Conservation (phyloP, 2,797 vertebrate species). For the Tapera naevia region DNA sequence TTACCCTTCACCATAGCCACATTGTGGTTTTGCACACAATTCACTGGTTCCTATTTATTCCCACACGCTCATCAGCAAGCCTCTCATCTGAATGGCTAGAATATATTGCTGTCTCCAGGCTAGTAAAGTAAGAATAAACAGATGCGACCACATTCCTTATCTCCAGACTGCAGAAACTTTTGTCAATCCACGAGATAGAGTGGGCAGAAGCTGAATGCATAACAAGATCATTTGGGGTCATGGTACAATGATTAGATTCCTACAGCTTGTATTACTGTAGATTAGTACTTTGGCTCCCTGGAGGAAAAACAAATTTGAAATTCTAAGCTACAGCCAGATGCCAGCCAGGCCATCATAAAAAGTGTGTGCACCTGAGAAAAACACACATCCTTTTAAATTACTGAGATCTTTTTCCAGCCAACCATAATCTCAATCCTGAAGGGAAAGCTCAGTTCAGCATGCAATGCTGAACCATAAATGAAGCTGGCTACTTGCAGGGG, state of each 20-base stretch:
- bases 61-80: conserved; percentile 10
- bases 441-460: background rate
- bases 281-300: conserved; percentile 58
- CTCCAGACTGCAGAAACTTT: conserved; percentile 68
- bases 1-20: background rate
- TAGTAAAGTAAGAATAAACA: conserved; percentile 61
- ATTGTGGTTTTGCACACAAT: background rate
- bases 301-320: conserved; percentile 66
- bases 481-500: background rate
- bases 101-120: conserved; percentile 62
- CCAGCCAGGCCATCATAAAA: conserved; percentile 2
- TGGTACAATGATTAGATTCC: conserved; percentile 66
- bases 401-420: background rate
- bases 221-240: conserved; percentile 67
- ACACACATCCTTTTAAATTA: background rate
- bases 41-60: conserved; percentile 24
- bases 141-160: conserved; percentile 61
- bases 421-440: background rate
- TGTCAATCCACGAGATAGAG: conserved; percentile 53
- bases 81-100: conserved; percentile 49
- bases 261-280: conserved; percentile 56
- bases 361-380: background rate
- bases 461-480: background rate
- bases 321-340: background rate
- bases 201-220: conserved; percentile 54